Evolutionary conservation across 92 coral and sea anemone species (phyloP).

Genomic region (Siderastrea siderea): DNA sequence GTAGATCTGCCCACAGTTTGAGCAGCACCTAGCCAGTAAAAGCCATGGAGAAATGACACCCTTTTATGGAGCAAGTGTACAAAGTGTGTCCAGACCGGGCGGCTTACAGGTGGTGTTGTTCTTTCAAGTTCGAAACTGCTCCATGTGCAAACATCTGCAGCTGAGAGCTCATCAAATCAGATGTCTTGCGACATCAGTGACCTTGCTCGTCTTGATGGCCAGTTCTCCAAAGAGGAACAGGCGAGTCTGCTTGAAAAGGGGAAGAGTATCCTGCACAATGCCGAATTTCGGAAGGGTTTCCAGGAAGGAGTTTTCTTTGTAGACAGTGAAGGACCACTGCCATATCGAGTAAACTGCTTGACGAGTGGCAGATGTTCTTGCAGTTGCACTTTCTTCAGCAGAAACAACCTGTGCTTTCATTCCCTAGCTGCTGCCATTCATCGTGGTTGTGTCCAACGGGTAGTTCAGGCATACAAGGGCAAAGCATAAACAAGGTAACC

Average conservation of each 20-base stretch:
- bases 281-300: constrained; percentile 44
- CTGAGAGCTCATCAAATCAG: background rate
- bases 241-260: constrained; percentile 26
- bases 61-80: background rate
- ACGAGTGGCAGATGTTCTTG: constrained; percentile 59
- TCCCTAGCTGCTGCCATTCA: constrained; percentile 53
- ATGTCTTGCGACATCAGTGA: constrained; percentile 26
- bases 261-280: constrained; percentile 14
- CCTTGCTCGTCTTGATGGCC: constrained; percentile 10
- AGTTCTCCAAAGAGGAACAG: constrained; percentile 40
- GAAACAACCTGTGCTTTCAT: constrained; percentile 56
- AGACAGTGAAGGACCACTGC: constrained; percentile 52
- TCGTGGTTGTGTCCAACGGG: constrained; percentile 8
- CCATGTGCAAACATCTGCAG: constrained; percentile 4
- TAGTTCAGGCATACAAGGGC: background rate
- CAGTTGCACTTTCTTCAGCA: constrained; percentile 30
- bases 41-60: constrained; percentile 35
- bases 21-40: background rate
- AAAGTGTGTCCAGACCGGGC: constrained; percentile 57
- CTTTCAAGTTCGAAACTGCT: constrained; percentile 22
- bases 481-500: background rate
- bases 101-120: constrained; percentile 32
- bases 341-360: constrained; percentile 38
- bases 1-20: constrained; percentile 46
- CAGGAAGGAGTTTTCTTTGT: constrained; percentile 53